Conservation (phyloP, 2,888 invertebrate species). For the Phyllotreta cruciferae region DNA sequence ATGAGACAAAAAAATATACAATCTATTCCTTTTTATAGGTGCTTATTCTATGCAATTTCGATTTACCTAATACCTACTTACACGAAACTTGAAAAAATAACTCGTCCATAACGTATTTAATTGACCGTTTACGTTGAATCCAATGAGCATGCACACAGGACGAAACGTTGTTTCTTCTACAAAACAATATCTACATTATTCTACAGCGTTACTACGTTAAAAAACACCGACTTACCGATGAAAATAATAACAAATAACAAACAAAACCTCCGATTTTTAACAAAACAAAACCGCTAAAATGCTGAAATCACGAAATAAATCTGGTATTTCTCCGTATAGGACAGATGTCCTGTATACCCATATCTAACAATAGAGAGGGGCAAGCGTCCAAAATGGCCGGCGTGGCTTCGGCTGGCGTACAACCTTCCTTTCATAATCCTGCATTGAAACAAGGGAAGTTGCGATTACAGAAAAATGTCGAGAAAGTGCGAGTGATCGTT, state of each 20-base stretch:
- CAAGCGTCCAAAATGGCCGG: slow-evolving; percentile 54
- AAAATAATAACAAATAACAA: slow-evolving; percentile 40
- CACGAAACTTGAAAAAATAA: not conserved
- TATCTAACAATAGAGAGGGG: slow-evolving; percentile 46
- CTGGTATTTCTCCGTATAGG: slow-evolving; percentile 30
- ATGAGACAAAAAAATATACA: too few species aligned
- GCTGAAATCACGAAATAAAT: slow-evolving; percentile 40
- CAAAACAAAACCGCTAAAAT: slow-evolving; percentile 45
- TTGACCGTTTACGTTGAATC: slow-evolving; percentile 15
- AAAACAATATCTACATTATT: slow-evolving; percentile 42
- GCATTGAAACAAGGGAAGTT: not conserved
- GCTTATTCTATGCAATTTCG: too few species aligned
- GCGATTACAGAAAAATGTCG: not conserved
- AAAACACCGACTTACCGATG: slow-evolving; percentile 45
- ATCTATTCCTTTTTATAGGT: too few species aligned
- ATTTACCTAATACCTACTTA: not conserved
- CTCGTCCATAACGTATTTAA: not conserved
- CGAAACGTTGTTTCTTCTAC: slow-evolving; percentile 30
- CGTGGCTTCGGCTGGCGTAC: slow-evolving; percentile 42
- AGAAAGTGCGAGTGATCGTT: not conserved
- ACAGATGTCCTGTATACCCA: slow-evolving; percentile 33
- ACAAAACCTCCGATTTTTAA: slow-evolving; percentile 28
- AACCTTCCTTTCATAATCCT: slow-evolving; percentile 34
- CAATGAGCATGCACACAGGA: slow-evolving; percentile 26
- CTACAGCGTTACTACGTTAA: slow-evolving; percentile 39